These are phyloP conservation scores for Calosoma granatense DNA, from an alignment of 1,140 invertebrate species.

Conservation along the genomic window DNA sequence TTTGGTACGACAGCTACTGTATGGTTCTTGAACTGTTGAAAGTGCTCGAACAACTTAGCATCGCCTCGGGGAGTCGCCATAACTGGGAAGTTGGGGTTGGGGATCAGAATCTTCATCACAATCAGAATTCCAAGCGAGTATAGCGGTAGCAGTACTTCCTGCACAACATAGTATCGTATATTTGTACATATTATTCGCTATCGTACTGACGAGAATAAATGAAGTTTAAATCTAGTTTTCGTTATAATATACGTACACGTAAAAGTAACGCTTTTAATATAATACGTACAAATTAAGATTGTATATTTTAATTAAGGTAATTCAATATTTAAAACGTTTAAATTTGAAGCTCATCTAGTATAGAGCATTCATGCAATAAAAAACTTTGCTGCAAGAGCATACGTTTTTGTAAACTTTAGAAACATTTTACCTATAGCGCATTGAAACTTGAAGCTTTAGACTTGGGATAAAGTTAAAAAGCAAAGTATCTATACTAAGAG, in stretches of 20 bases:
- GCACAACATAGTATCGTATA: constrained; percentile 24
- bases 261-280: too few relatives aligned
- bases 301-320: neutral
- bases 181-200: constrained; percentile 1
- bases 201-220: neutral
- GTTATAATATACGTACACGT: neutral
- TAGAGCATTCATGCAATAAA: too few relatives aligned
- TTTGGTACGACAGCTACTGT: constrained; percentile 58
- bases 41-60: constrained; percentile 48
- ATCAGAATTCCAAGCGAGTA: constrained; percentile 61
- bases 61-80: constrained; percentile 48
- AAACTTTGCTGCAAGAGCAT: too few relatives aligned
- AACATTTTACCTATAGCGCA: too few relatives aligned
- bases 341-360: neutral
- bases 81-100: constrained; percentile 62
- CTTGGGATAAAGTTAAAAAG: too few relatives aligned
- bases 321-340: neutral
- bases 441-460: too few relatives aligned
- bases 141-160: constrained; percentile 64
- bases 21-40: constrained; percentile 47
- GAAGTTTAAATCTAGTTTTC: neutral
- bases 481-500: too few relatives aligned
- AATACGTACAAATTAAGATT: constrained; percentile 3
- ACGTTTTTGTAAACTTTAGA: too few relatives aligned
- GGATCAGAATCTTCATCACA: constrained; percentile 57